Percentiles rank a stretch among this genome's conserved stretches.
These are phyloP conservation scores for Heliocidaris tuberculata DNA, from an alignment of 35 echinoderm and acorn worm species.

Conservation along the genomic window DNA sequence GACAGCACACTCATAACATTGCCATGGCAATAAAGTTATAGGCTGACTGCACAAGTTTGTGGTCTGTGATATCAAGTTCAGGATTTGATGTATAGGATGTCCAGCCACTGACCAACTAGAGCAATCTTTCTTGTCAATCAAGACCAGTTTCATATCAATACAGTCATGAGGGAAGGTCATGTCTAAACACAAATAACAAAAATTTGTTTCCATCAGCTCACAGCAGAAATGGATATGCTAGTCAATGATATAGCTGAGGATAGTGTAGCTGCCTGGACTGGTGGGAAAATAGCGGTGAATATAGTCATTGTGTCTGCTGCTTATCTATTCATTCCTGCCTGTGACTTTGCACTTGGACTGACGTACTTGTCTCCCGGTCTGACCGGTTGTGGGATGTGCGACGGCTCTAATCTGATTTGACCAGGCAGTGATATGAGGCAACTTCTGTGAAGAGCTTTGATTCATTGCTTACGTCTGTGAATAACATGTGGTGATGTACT, in stretches of 20 bases:
- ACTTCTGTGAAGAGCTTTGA: neutral
- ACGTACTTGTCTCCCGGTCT: neutral
- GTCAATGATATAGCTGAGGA: too few species aligned
- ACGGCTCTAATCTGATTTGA: neutral
- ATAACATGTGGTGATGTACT: neutral
- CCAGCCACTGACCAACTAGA: neutral
- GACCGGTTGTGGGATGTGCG: neutral
- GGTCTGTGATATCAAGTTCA: neutral
- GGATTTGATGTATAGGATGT: neutral
- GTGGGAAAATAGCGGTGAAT: neutral
- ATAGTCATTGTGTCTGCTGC: neutral
- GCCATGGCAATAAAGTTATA: neutral
- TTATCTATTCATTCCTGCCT: neutral
- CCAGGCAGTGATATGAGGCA: neutral
- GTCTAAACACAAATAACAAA: neutral
- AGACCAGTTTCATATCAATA: too few species aligned
- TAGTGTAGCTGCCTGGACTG: neutral
- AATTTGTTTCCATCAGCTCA: neutral
- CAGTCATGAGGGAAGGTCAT: neutral
- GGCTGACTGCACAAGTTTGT: too few species aligned
- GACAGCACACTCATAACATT: neutral
- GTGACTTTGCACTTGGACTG: neutral
- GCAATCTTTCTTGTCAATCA: too few species aligned
- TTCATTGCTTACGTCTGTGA: neutral
- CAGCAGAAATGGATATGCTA: too few species aligned